Percentiles rank a stretch among this genome's conserved stretches.
These are phyloP conservation scores for Drosophila bunnanda DNA, from an alignment of 2,888 invertebrate genomes.

Conservation along the genomic window DNA sequence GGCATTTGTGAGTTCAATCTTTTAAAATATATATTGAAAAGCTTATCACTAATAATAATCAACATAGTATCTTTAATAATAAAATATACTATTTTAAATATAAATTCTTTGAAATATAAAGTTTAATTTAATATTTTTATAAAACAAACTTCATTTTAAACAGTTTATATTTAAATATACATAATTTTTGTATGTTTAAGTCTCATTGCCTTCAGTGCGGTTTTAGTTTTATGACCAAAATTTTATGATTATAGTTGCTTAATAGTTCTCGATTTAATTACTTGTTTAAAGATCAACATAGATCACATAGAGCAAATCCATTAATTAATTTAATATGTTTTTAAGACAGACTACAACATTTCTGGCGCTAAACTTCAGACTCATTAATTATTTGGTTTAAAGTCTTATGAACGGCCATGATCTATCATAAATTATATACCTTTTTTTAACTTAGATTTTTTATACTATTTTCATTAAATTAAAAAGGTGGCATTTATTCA, in stretches of 20 bases:
- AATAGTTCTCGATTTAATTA: slow-evolving; percentile 15
- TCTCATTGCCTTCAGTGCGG: background rate
- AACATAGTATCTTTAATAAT: background rate
- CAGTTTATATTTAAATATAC: background rate
- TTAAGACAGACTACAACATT: background rate
- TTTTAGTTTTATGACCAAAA: slow-evolving; percentile 2
- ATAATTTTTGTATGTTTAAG: background rate
- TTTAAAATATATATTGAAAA: background rate
- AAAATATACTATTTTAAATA: background rate
- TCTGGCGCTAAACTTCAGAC: background rate
- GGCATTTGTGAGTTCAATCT: background rate
- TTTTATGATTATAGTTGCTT: slow-evolving; percentile 1
- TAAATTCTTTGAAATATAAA: background rate
- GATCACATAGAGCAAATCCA: slow-evolving; percentile 1
- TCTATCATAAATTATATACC: background rate
- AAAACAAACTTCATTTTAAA: background rate
- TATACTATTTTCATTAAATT: background rate
- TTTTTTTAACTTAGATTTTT: background rate
- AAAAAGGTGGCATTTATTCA: background rate
- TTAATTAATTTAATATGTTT: background rate
- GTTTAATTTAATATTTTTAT: background rate
- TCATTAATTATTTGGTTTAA: background rate
- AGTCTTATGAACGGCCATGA: background rate
- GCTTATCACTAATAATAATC: background rate
- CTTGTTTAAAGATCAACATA: slow-evolving; percentile 1